Base-by-base conservation (phyloP, 2,113 vertebrate genomes). In the Malaclemys terrapin region DNA sequence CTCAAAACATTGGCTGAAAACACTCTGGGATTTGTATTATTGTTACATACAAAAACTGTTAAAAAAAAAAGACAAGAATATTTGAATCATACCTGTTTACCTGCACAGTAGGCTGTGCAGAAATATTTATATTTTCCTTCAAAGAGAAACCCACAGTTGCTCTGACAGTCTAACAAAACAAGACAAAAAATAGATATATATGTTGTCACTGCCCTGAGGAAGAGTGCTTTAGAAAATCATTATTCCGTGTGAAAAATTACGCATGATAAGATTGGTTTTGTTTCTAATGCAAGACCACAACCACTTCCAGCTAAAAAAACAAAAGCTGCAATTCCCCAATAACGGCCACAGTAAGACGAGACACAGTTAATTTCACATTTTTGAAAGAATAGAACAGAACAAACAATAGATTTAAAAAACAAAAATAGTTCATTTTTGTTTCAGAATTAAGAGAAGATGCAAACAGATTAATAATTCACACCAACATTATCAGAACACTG, bases 51-150 rank as follows among this genome's bases (percentile, higher is more conserved):
- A 49, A 8, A 76, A n/a, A 20, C 1, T 5, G 53, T 29, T 92
- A 54, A 20, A 38, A 81, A 10, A 69, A n/a, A 65, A 4, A 82
- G 22, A 83, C 4, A 12, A 45, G 3, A 80, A 89, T 87, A 69
- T 80, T 80, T 91, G 56, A 81, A 89, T 54, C 72, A 35, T 97
- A 98, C 98, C 97, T 89, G 84, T 92, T 49, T 89, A 85, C 79
- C 47, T 76, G 62, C 69, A n/a, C 45, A 80, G 93, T 95, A 57
- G 87, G 81, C 12, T 94, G 89, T 78, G 93, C 91, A 69, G 96
- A 93, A 94, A 97, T 93, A 38, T 88, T 94, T 84, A 82, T 86
- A 17, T 97, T 91, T 93, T 96, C 96, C 87, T 96, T 93, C 25
- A 76, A 52, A 94, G 95, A 91, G 72, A 97, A 96, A 89, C 11